These are phyloP conservation scores for Sinosuthora webbiana DNA, from an alignment of 2,113 vertebrate species.

Conservation along the genomic window DNA sequence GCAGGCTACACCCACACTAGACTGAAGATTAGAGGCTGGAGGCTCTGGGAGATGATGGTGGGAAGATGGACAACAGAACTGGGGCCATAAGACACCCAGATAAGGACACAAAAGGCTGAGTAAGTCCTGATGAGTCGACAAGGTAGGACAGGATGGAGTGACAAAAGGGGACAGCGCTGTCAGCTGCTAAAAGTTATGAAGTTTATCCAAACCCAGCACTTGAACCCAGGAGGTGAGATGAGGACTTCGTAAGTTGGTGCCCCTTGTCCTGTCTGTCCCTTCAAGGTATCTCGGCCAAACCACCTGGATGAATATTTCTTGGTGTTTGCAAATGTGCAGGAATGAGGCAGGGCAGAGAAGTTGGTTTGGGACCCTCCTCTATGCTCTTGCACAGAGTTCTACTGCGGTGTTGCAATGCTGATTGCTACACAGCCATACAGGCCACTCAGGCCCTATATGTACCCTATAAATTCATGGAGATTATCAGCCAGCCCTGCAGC, in stretches of 20 bases:
- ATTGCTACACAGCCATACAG: neutral
- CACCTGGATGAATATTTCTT: neutral
- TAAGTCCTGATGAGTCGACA: neutral
- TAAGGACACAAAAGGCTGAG: neutral
- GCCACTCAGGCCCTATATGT: neutral
- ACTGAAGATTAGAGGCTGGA: slow-evolving; percentile 35
- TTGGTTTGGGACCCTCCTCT: neutral
- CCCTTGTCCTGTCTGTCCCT: neutral
- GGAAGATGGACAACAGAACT: slow-evolving; percentile 12
- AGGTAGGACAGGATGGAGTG: neutral
- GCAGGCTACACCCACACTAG: neutral
- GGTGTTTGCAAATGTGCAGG: neutral
- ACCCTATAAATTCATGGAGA: neutral
- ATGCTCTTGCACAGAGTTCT: neutral
- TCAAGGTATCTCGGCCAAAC: fast-evolving
- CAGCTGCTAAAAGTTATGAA: neutral
- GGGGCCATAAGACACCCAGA: neutral
- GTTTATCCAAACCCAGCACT: neutral
- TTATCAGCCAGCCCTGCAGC: neutral
- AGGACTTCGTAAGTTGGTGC: neutral
- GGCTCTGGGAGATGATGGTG: neutral
- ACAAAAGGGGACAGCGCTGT: neutral
- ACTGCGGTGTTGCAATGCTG: neutral
- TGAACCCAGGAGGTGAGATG: neutral
- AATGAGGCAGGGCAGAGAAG: neutral